Evolutionary conservation across 2,888 invertebrate species (phyloP).

Genomic region (Coronaproctus castanopsis): DNA sequence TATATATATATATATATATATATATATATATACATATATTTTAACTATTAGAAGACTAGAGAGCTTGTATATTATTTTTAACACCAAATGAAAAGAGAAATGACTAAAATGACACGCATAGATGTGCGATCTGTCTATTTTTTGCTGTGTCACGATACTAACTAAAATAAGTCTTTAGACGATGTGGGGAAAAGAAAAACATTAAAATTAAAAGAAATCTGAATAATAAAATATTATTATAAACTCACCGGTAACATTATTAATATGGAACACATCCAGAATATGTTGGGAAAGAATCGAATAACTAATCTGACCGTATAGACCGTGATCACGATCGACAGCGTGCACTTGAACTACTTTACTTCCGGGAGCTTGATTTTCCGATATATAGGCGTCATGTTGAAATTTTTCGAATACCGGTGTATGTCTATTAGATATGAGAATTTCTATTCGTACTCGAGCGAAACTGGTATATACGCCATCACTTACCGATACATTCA

Average conservation of each 20-base stretch:
- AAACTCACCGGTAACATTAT: slow-evolving; percentile 39
- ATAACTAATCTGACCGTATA: slow-evolving; percentile 42
- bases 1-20: too few species aligned
- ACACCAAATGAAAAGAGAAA: too few species aligned
- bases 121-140: too few species aligned
- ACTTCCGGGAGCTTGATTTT: slow-evolving; percentile 59
- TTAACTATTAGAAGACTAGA: too few species aligned
- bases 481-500: slow-evolving; percentile 89
- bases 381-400: slow-evolving; percentile 57
- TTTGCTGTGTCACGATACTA: too few species aligned
- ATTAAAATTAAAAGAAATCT: too few species aligned
- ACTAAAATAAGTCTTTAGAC: too few species aligned
- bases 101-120: too few species aligned
- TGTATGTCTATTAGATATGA: slow-evolving; percentile 56
- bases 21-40: too few species aligned
- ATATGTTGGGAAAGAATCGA: slow-evolving; percentile 53
- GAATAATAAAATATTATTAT: too few species aligned
- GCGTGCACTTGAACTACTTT: slow-evolving; percentile 59
- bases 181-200: too few species aligned
- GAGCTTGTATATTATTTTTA: too few species aligned
- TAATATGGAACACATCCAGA: slow-evolving; percentile 50
- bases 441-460: slow-evolving; percentile 51
- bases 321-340: slow-evolving; percentile 35
- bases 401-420: slow-evolving; percentile 58
- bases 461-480: slow-evolving; percentile 84